Evolutionary conservation across 2,113 vertebrate genomes (phyloP), one percentile per base, ranked within the genome.

Genomic region (Nipponia nippon): DNA sequence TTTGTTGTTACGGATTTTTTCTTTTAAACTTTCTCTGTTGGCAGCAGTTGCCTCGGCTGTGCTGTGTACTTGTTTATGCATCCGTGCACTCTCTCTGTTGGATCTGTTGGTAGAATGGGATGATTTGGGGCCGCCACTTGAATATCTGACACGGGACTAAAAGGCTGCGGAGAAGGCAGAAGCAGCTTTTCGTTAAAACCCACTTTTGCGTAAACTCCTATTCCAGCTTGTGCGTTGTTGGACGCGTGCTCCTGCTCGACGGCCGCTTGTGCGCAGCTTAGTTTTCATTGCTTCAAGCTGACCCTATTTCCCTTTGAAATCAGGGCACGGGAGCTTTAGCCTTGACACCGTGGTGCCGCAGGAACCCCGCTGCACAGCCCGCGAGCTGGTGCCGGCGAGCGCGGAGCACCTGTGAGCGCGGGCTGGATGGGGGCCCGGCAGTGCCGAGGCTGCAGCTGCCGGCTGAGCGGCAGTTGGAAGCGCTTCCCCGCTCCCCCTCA

Each of bases 381-480:
- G 50, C 55, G 90, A 96, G 85, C 59, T 83, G 93, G 88, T 55
- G 81, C 79, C 65, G 34, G 76, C 2, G 63, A 44, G 92, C 67
- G 12, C 29, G 34, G n/a, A 87, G 95, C 95, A 79, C 94, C 94
- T 93, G 97, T 67, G 85, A 63, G 63, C 66, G 3, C 93, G 50
- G 90, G 81, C 86, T 42, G 89, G 65, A 30, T 22, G 18, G 56
- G 56, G 79, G 91, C 50, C 80, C 91, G 25, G 38, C 86, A 90
- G 91, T 56, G 61, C 72, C 36, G 11, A 32, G 72, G 84, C 92
- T 73, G 76, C 95, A 97, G 97, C 94, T 97, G 97, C 92, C 20
- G 52, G 19, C 44, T 30, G 36, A 77, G 95, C 90, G 87, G 95
- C 93, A 83, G n/a, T 94, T 92, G 94, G 96, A 93, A 79, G 76